phyloP scores from a whole-genome alignment of 2,888 invertebrate genomes.

The Oasisia sp. region DNA sequence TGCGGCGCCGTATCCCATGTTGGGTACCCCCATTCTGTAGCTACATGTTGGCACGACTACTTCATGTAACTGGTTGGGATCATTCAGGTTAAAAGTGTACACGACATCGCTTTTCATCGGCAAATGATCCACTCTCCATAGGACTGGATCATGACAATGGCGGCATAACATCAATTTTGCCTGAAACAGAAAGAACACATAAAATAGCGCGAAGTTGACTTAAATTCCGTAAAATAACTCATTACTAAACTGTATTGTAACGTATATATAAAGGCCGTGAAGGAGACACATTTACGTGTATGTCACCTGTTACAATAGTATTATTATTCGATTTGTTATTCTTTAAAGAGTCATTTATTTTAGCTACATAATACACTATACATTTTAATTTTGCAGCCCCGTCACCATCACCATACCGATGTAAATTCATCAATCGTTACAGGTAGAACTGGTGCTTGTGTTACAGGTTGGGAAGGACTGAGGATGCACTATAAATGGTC shows the following conservation, averaged over 20 bases:
- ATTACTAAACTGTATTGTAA: neutral
- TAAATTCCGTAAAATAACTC: neutral
- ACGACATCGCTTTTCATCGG: neutral
- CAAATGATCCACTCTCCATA: neutral
- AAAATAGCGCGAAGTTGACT: neutral
- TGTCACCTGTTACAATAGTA: too few relatives aligned
- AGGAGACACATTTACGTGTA: too few relatives aligned
- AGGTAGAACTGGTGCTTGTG: too few relatives aligned
- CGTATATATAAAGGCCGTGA: neutral
- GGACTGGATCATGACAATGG: conserved; percentile 26
- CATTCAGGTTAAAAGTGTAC: conserved; percentile 33
- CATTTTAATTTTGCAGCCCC: too few relatives aligned
- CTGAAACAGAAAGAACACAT: conserved; percentile 17
- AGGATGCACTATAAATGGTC: too few relatives aligned
- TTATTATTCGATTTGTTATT: too few relatives aligned
- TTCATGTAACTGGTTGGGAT: conserved; percentile 72
- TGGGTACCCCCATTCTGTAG: conserved; percentile 91
- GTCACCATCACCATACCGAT: too few relatives aligned
- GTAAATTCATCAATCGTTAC: too few relatives aligned
- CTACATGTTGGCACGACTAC: conserved; percentile 93
- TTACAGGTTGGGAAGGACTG: too few relatives aligned
- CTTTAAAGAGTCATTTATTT: too few relatives aligned
- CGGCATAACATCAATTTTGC: conserved; percentile 28
- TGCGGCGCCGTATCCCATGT: conserved; percentile 77
- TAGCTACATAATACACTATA: too few relatives aligned